Base-by-base conservation (phyloP, 2,888 invertebrate species). In the Eurois occulta region DNA sequence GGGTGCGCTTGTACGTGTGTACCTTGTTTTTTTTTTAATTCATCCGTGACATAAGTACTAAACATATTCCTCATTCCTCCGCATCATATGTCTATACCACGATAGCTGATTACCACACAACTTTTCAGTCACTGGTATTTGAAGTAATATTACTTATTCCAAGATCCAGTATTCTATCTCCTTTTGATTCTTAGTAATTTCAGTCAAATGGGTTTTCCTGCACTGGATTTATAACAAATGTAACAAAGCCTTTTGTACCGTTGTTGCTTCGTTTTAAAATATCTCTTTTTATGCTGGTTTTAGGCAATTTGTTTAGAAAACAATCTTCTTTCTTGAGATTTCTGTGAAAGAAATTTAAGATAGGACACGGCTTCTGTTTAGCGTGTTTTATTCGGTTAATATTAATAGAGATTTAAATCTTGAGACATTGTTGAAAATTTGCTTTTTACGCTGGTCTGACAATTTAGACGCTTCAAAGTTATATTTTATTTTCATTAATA, bases 281-380 rank as follows among this genome's bases (percentile, higher is more conserved):
- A 64, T 70, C 28, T 71, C 52, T 38, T 55, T 43, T 21, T n/a
- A 1, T 16, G 43, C 28, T 77, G 64, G 52, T 55, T 24, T 43
- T 0, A 38, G 24, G 21, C 35, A 71, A 64, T 71, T 43, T 71
- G 52, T 64, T 78, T 64, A 46, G 35, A 52, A 71, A 71, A 71
- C 52, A 77, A 68, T 81, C 16, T 81, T 68, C 62, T 55, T 65
- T 52, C 60, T 55, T 41, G 10, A 71, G 52, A 72, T 35, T n/a
- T 43, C 35, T 58, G 58, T 62, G 71, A 72, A 70, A 78, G 2
- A 64, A 43, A 70, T 78, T 83, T 46, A 46, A 71, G 32, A 69
- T 32, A 62, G 3, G 21, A 48, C n/a, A 48, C n/a, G 21, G 32
- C 43, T 32, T 67, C 74, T 62, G n/a, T 38, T 8, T 8, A 43